Base-by-base conservation (phyloP, 1,140 invertebrate genomes). In the Helicoverpa armigera region DNA sequence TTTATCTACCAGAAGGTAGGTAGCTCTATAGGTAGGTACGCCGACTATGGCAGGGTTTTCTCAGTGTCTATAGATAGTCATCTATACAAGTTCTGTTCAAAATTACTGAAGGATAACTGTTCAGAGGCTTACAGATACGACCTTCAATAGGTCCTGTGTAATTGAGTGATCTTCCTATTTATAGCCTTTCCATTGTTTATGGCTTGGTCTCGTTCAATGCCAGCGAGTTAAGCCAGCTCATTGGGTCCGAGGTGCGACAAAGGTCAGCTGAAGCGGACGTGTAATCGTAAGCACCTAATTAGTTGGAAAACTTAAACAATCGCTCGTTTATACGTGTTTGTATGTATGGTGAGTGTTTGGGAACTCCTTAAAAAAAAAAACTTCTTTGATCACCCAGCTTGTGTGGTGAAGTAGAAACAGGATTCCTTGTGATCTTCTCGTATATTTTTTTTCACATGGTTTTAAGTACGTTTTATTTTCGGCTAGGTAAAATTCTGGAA, bases 281-380 rank as follows among this genome's bases (percentile, higher is more conserved):
- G 63, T 70, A 78, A 50, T 67, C 18, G 65, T 84, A 80, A 82
- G 80, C 54, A 82, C 78, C 75, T 82, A 84, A 84, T 84, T 77
- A 73, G 73, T 61, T 78, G 83, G 83, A 84, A 84, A 82, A 76
- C 50, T 73, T 79, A 60, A 79, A 79, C 60, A 67, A 77, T 79
- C 35, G 63, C 4, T 56, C 9, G 50, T 29, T 53, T 72, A 56
- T 72, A 11, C 16, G 13, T 54, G 11, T 43, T 5, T 58, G 12
- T 43, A n/a, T n/a, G 7, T 51, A 14, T 69, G 50, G 9, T 48
- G 9, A 16, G 35, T 67, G n/a, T 63, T 35, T 35, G 1, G 31
- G 14, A 56, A 56, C n/a, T 16, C 14, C 16, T 56, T 16, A 16
- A 9, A 7, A 43, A 7, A 43, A 54, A 3, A 13, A 13, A 4